A percentile compares a stretch with the other conserved stretches of the same genome.
Conservation (phyloP, 2,888 invertebrate genomes). For the Platycnemis pennipes region DNA sequence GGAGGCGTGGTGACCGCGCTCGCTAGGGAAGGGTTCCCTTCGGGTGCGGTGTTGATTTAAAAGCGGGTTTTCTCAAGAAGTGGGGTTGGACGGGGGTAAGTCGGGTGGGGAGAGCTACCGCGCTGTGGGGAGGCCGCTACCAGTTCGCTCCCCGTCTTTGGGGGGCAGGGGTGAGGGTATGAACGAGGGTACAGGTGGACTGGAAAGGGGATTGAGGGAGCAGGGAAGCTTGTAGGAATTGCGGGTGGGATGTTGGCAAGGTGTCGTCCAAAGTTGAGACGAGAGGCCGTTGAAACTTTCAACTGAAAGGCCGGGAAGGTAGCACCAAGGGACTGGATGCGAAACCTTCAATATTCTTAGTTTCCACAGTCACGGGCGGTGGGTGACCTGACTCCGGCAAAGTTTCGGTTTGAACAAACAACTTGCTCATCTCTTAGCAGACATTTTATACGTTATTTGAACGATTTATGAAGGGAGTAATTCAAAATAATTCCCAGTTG, state of each 20-base stretch:
- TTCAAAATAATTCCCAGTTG: too few relatives aligned
- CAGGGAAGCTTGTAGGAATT: neutral
- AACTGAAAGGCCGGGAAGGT: neutral
- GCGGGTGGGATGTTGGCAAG: neutral
- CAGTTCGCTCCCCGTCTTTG: neutral
- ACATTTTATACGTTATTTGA: too few relatives aligned
- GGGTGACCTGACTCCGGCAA: neutral
- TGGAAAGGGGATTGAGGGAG: neutral
- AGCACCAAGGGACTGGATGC: neutral
- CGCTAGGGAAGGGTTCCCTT: neutral
- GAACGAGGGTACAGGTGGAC: neutral
- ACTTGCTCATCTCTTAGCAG: too few relatives aligned
- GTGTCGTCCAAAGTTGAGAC: conserved; percentile 24
- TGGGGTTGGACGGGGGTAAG: neutral
- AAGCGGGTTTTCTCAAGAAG: neutral
- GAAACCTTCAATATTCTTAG: neutral
- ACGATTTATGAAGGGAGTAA: too few relatives aligned
- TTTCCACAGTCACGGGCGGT: neutral
- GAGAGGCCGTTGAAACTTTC: neutral
- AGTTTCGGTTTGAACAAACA: neutral
- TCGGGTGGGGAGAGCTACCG: neutral
- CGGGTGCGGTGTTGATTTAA: conserved; percentile 5
- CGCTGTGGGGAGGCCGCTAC: neutral
- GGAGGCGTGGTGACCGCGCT: neutral
- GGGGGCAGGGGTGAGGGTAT: neutral